These are phyloP conservation scores for Ophion obscuratus DNA, from an alignment of 2,888 invertebrate genomes.

Conservation along the genomic window DNA sequence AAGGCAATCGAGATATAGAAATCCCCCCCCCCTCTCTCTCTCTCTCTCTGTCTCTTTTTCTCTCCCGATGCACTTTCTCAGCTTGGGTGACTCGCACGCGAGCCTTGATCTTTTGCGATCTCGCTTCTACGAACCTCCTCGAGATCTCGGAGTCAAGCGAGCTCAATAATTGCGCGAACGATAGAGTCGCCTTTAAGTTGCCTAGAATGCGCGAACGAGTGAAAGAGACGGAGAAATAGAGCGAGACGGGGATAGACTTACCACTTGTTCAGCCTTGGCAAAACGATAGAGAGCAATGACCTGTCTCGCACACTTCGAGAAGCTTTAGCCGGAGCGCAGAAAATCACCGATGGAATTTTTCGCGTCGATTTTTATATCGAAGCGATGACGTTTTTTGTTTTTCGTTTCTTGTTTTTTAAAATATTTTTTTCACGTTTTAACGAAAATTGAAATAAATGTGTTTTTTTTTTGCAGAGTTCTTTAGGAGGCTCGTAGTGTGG, in stretches of 20 bases:
- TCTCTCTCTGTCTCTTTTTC: slow-evolving; percentile 45
- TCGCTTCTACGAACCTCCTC: not conserved
- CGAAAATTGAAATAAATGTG: not conserved
- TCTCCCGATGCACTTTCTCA: slow-evolving; percentile 36
- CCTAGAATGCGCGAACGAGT: slow-evolving; percentile 21
- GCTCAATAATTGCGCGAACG: slow-evolving; percentile 32
- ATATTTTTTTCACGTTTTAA: not conserved
- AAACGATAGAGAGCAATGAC: slow-evolving; percentile 55
- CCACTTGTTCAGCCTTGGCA: slow-evolving; percentile 41
- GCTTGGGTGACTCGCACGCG: not conserved
- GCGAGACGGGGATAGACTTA: slow-evolving; percentile 9
- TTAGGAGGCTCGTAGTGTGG: slow-evolving; percentile 78
- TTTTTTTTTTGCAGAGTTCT: slow-evolving; percentile 78
- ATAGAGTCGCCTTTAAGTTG: slow-evolving; percentile 9
- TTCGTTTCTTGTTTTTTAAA: not conserved
- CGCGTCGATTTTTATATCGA: not conserved
- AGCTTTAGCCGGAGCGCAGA: slow-evolving; percentile 17
- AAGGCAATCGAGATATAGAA: slow-evolving; percentile 59
- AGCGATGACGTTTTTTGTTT: not conserved
- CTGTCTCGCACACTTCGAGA: slow-evolving; percentile 19
- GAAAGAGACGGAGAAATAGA: slow-evolving; percentile 8
- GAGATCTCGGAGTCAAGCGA: not conserved
- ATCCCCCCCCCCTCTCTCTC: slow-evolving; percentile 29
- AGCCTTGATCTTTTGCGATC: not conserved
- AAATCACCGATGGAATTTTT: slow-evolving; percentile 30